Evolutionary conservation across 1,140 invertebrate genomes (phyloP).

Genomic region (Heterodera schachtii): DNA sequence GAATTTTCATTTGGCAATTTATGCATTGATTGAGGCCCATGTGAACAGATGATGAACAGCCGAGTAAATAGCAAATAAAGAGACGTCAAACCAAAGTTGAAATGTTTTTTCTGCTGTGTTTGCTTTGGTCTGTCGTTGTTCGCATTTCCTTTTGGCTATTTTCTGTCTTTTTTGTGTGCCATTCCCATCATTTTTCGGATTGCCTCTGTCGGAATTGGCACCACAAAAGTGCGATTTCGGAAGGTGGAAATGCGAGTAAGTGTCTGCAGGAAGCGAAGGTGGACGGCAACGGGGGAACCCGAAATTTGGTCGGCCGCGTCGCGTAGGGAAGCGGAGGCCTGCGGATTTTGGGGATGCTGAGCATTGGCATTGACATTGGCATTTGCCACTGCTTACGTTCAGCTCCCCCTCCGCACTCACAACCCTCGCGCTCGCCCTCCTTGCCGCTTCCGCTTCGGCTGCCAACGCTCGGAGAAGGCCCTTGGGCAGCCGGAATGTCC

Average conservation of each 20-base stretch:
- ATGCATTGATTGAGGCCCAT: too few species aligned
- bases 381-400: conserved; percentile 72
- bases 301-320: conserved; percentile 48
- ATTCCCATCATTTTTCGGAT: conserved; percentile 23
- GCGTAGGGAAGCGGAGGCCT: conserved; percentile 53
- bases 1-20: too few species aligned
- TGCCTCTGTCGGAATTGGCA: conserved; percentile 49
- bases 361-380: background rate
- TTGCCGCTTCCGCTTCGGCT: conserved; percentile 55
- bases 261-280: conserved; percentile 56
- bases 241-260: conserved; percentile 49
- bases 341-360: background rate
- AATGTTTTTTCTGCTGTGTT: too few species aligned
- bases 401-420: conserved; percentile 68
- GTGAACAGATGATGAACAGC: too few species aligned
- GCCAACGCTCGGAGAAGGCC: conserved; percentile 54
- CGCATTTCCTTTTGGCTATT: too few species aligned
- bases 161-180: background rate
- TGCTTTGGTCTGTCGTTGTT: too few species aligned
- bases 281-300: conserved; percentile 47
- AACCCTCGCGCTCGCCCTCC: conserved; percentile 63
- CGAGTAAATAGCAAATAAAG: too few species aligned
- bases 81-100: too few species aligned
- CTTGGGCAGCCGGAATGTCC: conserved; percentile 54
- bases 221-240: conserved; percentile 55